These are phyloP conservation scores for Psittacus erithacus DNA, from an alignment of 2,113 vertebrate genomes.

Conservation along the genomic window DNA sequence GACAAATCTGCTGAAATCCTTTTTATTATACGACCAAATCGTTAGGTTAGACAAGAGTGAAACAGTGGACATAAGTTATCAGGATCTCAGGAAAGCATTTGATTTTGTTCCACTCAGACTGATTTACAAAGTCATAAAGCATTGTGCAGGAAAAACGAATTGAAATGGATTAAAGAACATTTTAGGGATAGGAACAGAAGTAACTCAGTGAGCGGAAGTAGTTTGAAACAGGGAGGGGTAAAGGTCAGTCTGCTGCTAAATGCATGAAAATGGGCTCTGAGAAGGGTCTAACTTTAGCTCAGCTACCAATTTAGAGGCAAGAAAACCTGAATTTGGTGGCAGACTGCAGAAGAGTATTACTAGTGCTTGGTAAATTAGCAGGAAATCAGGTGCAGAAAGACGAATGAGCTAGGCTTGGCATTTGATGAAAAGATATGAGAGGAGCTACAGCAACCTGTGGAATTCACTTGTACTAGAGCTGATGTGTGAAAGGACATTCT, in stretches of 20 bases:
- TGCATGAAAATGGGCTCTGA: neutral
- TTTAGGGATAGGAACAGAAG: slow-evolving; percentile 18
- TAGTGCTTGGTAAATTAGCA: neutral
- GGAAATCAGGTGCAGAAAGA: neutral
- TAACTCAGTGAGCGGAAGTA: neutral
- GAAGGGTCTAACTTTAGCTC: neutral
- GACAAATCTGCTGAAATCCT: slow-evolving; percentile 74
- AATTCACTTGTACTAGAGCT: neutral
- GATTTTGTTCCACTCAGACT: slow-evolving; percentile 61
- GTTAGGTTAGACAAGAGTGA: slow-evolving; percentile 70
- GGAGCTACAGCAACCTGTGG: neutral
- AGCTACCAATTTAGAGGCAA: neutral
- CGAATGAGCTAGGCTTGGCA: neutral
- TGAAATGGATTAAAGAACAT: slow-evolving; percentile 46
- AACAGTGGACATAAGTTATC: slow-evolving; percentile 66
- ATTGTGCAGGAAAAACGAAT: neutral
- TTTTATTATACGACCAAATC: slow-evolving; percentile 72
- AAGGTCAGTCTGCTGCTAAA: neutral
- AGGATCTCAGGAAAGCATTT: slow-evolving; percentile 66
- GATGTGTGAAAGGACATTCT: neutral
- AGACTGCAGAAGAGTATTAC: neutral
- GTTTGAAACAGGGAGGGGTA: neutral
- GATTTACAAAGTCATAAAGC: slow-evolving; percentile 71
- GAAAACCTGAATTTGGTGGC: neutral
- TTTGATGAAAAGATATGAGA: neutral